Conservation (phyloP, 2,797 vertebrate genomes). For the Sternotherus odoratus region DNA sequence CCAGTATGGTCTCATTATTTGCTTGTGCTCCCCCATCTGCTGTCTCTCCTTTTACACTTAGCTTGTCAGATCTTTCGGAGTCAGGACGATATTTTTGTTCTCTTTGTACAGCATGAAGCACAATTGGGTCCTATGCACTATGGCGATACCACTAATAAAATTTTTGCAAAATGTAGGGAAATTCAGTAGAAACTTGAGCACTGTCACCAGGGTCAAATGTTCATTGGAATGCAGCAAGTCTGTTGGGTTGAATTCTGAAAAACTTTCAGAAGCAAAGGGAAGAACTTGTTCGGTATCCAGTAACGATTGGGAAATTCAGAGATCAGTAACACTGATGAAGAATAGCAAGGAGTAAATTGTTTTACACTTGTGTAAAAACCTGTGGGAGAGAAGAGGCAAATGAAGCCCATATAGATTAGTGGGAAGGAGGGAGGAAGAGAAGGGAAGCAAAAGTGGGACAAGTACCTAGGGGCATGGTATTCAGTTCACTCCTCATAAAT, state of each 20-base stretch:
- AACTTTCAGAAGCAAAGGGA: not conserved
- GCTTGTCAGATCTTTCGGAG: not conserved
- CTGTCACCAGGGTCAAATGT: not conserved
- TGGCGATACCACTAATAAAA: not conserved
- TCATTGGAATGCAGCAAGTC: not conserved
- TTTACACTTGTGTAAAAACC: fast-evolving
- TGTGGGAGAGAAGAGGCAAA: not conserved
- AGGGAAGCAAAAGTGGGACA: not conserved
- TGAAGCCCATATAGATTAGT: not conserved
- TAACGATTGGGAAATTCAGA: not conserved
- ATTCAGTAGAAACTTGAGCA: not conserved
- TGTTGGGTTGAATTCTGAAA: not conserved
- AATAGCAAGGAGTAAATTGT: not conserved
- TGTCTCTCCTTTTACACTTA: not conserved
- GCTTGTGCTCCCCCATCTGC: not conserved
- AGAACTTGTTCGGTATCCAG: not conserved
- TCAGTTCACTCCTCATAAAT: not conserved
- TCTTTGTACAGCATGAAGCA: not conserved
- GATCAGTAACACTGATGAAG: not conserved
- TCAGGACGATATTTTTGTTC: not conserved
- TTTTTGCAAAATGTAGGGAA: not conserved
- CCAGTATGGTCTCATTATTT: not conserved
- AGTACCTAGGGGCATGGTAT: not conserved
- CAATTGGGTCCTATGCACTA: not conserved
- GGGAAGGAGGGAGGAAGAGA: not conserved